Evolutionary conservation across 2,797 vertebrate genomes (phyloP), one percentile per base, ranked within the genome.

Genomic region (Parambassis ranga): DNA sequence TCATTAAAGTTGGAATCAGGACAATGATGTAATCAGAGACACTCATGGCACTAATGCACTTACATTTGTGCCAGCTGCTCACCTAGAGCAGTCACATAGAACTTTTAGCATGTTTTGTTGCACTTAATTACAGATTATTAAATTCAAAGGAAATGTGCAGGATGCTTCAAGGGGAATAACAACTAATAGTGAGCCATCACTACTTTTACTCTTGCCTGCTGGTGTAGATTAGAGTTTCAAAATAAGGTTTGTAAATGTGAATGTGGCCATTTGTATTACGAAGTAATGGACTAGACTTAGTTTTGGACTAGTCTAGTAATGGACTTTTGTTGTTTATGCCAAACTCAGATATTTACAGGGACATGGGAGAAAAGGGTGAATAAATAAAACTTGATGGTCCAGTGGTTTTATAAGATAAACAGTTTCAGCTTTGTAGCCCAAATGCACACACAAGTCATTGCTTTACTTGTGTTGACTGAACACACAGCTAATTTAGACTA

Each of bases 1-100:
- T 79, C 71, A 77, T 79, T 75, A 71, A 75, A 71, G 62, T 65
- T 78, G 70, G 43, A 73, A 77, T 80, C 68, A 64, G 71, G 67
- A 65, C 65, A 58, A 48, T 75, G 50, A 79, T 70, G 33, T 77
- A 65, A 71, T 79, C 65, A 52, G 55, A 52, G 58, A 66, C 51
- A 64, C 63, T 22, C 10, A 48, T 47, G 35, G 33, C 37, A 27
- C 30, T 46, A 33, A 52, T 11, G 8, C 30, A 33, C 32, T 38
- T 19, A 30, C 20, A 53, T 64, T 63, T 60, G 14, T 51, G 22
- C 18, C 22, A 50, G 52, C 58, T 65, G 30, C 24, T 27, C 63
- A 77, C 49, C 52, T 46, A n/a, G 50, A 66, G 43, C 20, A 2
- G 22, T 43, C 41, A 19, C 20, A 30, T n/a, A 19, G 11, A 6